Percentiles rank a stretch among this genome's conserved stretches.
phyloP scores from a whole-genome alignment of 2,113 vertebrate species.

The Passer domesticus region DNA sequence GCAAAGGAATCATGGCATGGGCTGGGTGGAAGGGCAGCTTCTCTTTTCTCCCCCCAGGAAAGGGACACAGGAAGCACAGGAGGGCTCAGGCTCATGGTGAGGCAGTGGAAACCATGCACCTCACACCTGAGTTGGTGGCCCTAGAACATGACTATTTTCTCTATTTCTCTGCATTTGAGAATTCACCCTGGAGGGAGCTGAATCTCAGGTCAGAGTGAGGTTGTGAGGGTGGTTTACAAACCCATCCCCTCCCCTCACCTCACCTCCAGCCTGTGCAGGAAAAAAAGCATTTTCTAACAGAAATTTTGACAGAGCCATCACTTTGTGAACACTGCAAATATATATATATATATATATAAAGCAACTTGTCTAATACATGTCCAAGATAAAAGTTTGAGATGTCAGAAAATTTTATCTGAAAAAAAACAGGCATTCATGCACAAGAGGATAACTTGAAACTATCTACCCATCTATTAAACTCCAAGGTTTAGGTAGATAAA shows the following conservation, averaged over 20 bases:
- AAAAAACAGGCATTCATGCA: neutral
- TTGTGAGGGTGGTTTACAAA: neutral
- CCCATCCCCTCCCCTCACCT: neutral
- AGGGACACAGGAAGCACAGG: neutral
- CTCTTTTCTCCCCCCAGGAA: neutral
- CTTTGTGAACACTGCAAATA: neutral
- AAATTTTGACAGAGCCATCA: neutral
- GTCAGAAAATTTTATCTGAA: slow-evolving; percentile 30
- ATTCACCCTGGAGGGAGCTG: neutral
- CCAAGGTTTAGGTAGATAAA: neutral
- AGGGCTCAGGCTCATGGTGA: accelerated
- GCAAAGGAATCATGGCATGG: neutral
- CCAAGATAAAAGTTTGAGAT: slow-evolving; percentile 16
- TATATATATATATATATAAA: neutral
- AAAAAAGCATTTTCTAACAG: neutral
- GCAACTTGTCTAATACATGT: neutral
- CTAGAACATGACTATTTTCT: neutral
- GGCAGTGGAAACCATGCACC: neutral
- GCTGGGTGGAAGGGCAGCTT: neutral
- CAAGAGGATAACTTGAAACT: slow-evolving; percentile 43
- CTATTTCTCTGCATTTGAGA: neutral
- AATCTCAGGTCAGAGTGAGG: neutral
- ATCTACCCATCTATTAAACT: neutral
- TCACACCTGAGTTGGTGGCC: accelerated
- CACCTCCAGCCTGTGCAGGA: neutral